Conservation (phyloP, 2,797 vertebrate species). For the Ctenopoma multispine region DNA sequence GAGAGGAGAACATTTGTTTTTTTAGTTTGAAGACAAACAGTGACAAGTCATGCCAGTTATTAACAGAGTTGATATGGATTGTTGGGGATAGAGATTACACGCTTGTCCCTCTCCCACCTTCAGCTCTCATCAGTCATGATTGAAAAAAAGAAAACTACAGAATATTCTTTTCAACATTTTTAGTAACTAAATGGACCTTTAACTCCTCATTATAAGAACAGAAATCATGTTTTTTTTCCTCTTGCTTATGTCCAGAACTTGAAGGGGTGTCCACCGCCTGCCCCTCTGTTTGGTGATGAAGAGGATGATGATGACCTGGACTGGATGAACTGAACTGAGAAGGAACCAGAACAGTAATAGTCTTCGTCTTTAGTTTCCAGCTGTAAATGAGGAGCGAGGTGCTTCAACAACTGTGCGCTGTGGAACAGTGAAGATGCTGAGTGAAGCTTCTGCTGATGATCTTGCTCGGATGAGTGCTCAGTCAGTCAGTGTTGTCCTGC, state of each 20-base stretch:
- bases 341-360: not conserved
- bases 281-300: slow-evolving; percentile 92
- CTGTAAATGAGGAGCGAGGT: not conserved
- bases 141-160: no score
- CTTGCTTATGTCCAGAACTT: slow-evolving; percentile 84
- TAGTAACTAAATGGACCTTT: no score
- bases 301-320: slow-evolving; percentile 92
- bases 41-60: no score
- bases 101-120: no score
- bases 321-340: slow-evolving; percentile 89
- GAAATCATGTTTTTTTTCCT: slow-evolving; percentile 3
- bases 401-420: not conserved
- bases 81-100: no score
- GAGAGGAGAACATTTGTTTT: no score
- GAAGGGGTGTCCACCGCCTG: slow-evolving; percentile 92
- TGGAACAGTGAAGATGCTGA: not conserved
- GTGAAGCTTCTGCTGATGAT: slow-evolving; percentile 8
- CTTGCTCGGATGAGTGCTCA: not conserved
- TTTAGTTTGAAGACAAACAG: no score
- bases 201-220: no score
- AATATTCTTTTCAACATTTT: no score
- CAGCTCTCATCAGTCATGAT: no score
- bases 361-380: not conserved
- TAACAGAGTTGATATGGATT: no score
- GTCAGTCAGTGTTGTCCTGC: not conserved